Evolutionary conservation across 2,888 invertebrate genomes (phyloP), one percentile per base, ranked within the genome.

Genomic region (Saturnia pavonia): DNA sequence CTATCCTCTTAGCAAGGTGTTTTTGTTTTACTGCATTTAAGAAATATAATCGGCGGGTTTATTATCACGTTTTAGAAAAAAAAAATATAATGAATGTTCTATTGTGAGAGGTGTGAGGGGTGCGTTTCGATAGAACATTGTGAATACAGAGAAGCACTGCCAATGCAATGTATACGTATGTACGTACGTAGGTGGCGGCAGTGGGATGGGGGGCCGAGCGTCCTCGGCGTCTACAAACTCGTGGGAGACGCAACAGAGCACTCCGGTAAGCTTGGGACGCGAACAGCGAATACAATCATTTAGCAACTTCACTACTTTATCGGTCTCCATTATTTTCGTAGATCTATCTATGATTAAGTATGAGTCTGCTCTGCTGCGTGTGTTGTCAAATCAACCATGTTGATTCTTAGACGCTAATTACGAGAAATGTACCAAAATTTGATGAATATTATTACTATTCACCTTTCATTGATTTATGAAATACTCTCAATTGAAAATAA

Each of bases 341-440:
- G 92, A 90, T 80, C 83, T 88, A 88, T 84, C 83, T 90, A 84
- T 87, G 83, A 88, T 88, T 88, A 84, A 91, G 91, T 90, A 89
- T 90, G 85, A 89, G 88, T 92, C 91, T 93, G 90, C 90, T 91
- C 92, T 89, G 91, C 92, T 93, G 93, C 92, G 93, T 93, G 91
- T 92, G 90, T 89, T 92, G 89, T 92, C 91, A 85, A 89, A 80
- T 87, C 88, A 83, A 89, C 88, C 89, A 88, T 91, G 85, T 87
- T 88, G 86, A 88, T 87, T 82, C 80, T 86, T 92, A 93, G 92
- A 86, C 82, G 91, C 92, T 87, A 88, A 88, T 84, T 85, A 84
- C 85, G 82, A 84, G 91, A 88, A 90, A 88, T 89, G 91, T 90
- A 88, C 91, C 92, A 88, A 88, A 77, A 60, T 68, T 73, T 71